Base-by-base conservation (phyloP, 2,888 invertebrate genomes). In the Andrena camellia region DNA sequence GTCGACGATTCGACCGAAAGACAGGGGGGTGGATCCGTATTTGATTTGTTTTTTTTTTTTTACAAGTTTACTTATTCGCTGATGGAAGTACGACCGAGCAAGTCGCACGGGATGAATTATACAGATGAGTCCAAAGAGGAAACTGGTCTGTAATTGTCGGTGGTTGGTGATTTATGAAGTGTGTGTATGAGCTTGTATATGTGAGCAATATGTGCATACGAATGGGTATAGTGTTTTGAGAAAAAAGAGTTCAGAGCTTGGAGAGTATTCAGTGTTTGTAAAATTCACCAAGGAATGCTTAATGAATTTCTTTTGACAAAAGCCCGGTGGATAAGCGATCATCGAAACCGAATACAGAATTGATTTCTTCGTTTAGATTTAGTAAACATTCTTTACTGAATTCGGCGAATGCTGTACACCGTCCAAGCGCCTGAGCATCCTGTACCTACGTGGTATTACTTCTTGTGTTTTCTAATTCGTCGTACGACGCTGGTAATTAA, bases 41-140 rank as follows among this genome's bases (percentile, higher is more conserved):
- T 66, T 29, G 23, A 42, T 35, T 10, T 7, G 31, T 69, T 29
- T 35, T 52, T n/a, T 29, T 35, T 52, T n/a, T 31, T 63, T 69
- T 52, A 10, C 52, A 33, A 23, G 0, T 68, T 59, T 42, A 5
- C 26, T 48, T 52, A 63, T 42, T 33, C 29, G 48, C 52, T 79
- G 74, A 67, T 42, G 20, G 48, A 78, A 67, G 83, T 71, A 75
- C 84, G 84, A 84, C 84, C 84, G 84, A 84, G 84, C 83, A 67
- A 74, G 68, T 84, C 83, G 83, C 68, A 64, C 67, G 67, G 78
- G 78, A 70, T 78, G 50, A 72, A 66, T 78, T 72, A 72, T 33
- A 13, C 48, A 66, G 17, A 57, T 10, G 33, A 13, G 35, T 35
- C n/a, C 54, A n/a, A n/a, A 48, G 33, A 62, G 8, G 50, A 20